A percentile compares a stretch with the other conserved stretches of the same genome.
Evolutionary conservation across 53 echinoderm and acorn worm genomes (phyloP).

Genomic region (Pentamera pediparva): DNA sequence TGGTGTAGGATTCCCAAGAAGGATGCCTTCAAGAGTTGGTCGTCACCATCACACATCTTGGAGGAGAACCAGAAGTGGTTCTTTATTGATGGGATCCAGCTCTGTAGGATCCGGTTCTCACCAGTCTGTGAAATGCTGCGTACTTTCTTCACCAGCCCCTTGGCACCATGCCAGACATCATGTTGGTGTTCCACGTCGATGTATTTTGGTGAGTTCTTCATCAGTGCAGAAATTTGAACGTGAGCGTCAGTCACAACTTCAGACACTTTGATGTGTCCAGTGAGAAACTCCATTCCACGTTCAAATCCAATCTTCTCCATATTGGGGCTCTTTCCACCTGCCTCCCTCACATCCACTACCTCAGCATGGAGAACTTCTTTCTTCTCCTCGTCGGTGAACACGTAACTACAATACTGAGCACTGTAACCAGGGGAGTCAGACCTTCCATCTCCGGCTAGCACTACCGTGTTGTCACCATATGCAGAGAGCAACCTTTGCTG

Average conservation of each 20-base stretch:
- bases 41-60: not conserved
- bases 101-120: not conserved
- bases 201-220: conserved; percentile 25
- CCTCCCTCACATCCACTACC: conserved; percentile 21
- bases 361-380: conserved; percentile 28
- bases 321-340: conserved; percentile 27
- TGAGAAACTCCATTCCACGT: conserved; percentile 13
- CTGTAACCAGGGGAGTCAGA: conserved; percentile 31
- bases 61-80: conserved; percentile 24
- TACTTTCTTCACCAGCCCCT: conserved; percentile 7
- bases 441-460: conserved; percentile 33
- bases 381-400: conserved; percentile 25
- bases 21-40: conserved; percentile 8
- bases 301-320: conserved; percentile 33
- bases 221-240: conserved; percentile 27
- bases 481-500: conserved; percentile 4
- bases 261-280: not conserved
- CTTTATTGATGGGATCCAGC: not conserved
- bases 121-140: not conserved
- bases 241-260: conserved; percentile 39
- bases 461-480: conserved; percentile 10
- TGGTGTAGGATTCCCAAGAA: conserved; percentile 5
- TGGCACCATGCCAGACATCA: conserved; percentile 43
- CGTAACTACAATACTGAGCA: conserved; percentile 14
- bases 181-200: conserved; percentile 7